phyloP scores from a whole-genome alignment of 2,888 invertebrate species.

The Cremastinae sp. region DNA sequence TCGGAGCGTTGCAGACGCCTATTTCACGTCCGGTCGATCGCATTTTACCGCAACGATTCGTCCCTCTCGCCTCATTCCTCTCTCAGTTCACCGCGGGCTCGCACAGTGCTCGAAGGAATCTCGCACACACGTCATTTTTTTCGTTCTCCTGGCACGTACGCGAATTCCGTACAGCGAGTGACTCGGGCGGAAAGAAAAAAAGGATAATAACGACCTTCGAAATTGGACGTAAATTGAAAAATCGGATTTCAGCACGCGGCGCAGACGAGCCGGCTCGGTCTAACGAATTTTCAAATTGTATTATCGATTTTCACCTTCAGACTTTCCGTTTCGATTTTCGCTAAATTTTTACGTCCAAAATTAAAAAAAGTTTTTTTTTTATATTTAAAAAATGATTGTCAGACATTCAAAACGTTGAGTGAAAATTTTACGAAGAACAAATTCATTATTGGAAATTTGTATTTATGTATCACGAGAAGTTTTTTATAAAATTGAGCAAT shows the following conservation, averaged over 20 bases:
- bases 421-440: no score
- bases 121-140: background rate
- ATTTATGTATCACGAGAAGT: no score
- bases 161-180: background rate
- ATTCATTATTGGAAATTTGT: no score
- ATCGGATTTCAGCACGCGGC: background rate
- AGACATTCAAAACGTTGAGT: no score
- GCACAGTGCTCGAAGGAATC: background rate
- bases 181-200: background rate
- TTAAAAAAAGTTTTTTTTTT: no score
- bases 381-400: no score
- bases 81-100: background rate
- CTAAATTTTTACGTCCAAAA: no score
- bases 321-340: no score
- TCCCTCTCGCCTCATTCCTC: background rate
- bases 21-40: slow-evolving; percentile 40
- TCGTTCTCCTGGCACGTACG: background rate
- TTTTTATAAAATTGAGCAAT: no score
- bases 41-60: slow-evolving; percentile 19
- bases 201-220: background rate
- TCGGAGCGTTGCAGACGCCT: slow-evolving; percentile 27
- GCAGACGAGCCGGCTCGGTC: no score
- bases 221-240: background rate
- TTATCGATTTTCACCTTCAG: no score
- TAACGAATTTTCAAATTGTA: no score